Evolutionary conservation across 1,140 invertebrate species (phyloP).

Genomic region (Lepidurus packardi): DNA sequence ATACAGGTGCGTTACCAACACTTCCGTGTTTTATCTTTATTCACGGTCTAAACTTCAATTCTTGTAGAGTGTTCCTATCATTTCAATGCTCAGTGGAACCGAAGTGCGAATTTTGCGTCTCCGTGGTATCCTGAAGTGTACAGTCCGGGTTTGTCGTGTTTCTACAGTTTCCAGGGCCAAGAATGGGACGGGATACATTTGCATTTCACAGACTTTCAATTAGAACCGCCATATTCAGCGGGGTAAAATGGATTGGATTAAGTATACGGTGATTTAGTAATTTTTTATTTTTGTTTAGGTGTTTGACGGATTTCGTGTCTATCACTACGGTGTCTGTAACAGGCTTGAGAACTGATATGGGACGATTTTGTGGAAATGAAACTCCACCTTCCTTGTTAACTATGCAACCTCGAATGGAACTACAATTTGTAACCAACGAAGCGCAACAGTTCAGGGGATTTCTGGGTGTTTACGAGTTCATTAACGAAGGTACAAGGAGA

Average conservation of each 20-base stretch:
- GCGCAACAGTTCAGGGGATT: slow-evolving; percentile 42
- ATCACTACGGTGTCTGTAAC: slow-evolving; percentile 25
- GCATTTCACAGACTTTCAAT: slow-evolving; percentile 28
- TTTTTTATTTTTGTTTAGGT: slow-evolving; percentile 32
- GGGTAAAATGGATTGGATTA: slow-evolving; percentile 1
- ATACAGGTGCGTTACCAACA: neutral
- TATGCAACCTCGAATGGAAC: slow-evolving; percentile 43
- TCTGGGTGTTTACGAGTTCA: slow-evolving; percentile 42
- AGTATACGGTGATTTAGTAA: neutral
- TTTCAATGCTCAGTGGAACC: slow-evolving; percentile 18
- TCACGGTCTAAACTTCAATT: no score
- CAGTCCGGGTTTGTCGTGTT: slow-evolving; percentile 44
- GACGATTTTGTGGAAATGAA: slow-evolving; percentile 32
- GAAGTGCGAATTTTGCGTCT: slow-evolving; percentile 45
- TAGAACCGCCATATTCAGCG: slow-evolving; percentile 29
- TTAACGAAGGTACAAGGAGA: slow-evolving; percentile 42
- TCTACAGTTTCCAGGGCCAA: slow-evolving; percentile 39
- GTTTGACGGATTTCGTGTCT: slow-evolving; percentile 32
- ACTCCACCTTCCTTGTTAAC: slow-evolving; percentile 39
- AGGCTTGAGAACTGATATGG: slow-evolving; percentile 24
- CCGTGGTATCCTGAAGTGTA: slow-evolving; percentile 47
- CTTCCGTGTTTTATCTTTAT: neutral
- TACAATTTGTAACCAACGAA: slow-evolving; percentile 44
- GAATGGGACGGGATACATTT: slow-evolving; percentile 32
- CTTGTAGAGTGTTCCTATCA: slow-evolving; percentile 6